These are phyloP conservation scores for Sebastes hubbsi DNA, from an alignment of 2,797 vertebrate species.

Conservation along the genomic window DNA sequence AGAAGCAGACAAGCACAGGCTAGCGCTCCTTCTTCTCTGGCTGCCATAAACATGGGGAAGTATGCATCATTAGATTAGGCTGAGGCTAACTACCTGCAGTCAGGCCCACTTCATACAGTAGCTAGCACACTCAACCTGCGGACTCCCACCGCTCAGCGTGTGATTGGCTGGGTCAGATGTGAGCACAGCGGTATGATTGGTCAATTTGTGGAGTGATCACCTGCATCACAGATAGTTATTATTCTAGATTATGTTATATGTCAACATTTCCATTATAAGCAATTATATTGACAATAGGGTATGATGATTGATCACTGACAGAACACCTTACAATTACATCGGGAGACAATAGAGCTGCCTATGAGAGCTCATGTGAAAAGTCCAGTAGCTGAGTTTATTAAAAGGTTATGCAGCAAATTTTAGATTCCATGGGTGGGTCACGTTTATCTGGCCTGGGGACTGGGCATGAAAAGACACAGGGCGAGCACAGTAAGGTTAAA, in stretches of 20 bases:
- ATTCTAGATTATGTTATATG: constrained; percentile 7
- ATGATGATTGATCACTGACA: constrained; percentile 11
- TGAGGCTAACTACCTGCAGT: constrained; percentile 62
- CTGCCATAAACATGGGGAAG: constrained; percentile 74
- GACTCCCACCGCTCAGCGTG: background rate
- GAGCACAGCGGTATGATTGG: background rate
- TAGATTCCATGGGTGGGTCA: background rate
- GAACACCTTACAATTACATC: constrained; percentile 9
- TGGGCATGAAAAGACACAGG: background rate
- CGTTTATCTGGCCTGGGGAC: background rate
- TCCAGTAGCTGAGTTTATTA: background rate
- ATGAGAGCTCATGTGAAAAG: background rate
- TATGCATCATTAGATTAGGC: constrained; percentile 77
- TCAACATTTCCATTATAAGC: constrained; percentile 11
- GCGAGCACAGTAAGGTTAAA: background rate
- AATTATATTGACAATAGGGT: background rate
- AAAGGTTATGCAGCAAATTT: background rate
- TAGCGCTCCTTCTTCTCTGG: constrained; percentile 61
- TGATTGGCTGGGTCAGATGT: constrained; percentile 9
- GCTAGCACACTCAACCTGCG: constrained; percentile 16
- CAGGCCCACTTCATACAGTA: constrained; percentile 59
- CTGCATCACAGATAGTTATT: background rate
- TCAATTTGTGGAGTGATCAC: background rate
- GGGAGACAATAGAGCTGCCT: background rate
- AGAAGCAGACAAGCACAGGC: constrained; percentile 78